Base-by-base conservation (phyloP, 1,140 invertebrate species). In the Armadillidium nasatum region DNA sequence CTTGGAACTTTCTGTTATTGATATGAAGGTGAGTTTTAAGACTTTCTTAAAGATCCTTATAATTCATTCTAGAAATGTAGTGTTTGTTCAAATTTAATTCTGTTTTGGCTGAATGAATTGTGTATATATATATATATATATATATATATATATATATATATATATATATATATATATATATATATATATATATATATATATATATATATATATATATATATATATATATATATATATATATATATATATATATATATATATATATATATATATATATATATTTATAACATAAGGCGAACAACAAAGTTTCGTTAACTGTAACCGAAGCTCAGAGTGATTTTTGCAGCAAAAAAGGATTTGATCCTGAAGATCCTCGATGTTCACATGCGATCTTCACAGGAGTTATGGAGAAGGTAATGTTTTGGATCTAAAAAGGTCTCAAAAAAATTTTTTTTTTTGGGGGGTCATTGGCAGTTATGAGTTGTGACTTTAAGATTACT, bases 361-460 rank as follows among this genome's bases (percentile, higher is more conserved):
- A 94, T 84, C 90, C 92, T 0, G 91, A 93, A 87, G 92, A 93
- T 84, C 92, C 92, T 0, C 86, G 91, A 11, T 94, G 92, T 86
- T 89, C 91, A 0, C 87, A 91, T 74, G 85, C 91, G 0, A 90
- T 92, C 81, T 85, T 94, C 0, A 88, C 88, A 33, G 92, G 92
- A 50, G 88, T 87, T 83, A 88, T 93, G 76, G 85, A 87, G 74
- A 87, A 87, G 86, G 91, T 92, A 45, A 21, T 33, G 1, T 3
- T 33, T 33, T 33, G 1, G 33, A 33, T 33, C 6, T 6, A 33
- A 6, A 33, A 6, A 33, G 6, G 6, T 33, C 33, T 33, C 33
- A 33, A 33, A 33, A n/a, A n/a, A n/a, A n/a, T n/a, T n/a, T n/a
- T 33, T 33, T 33, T 33, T 33, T 33, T 33, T 33, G 6, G 1